phyloP scores from a whole-genome alignment of 2,888 invertebrate species.

The Chrysotoxum bicinctum region DNA sequence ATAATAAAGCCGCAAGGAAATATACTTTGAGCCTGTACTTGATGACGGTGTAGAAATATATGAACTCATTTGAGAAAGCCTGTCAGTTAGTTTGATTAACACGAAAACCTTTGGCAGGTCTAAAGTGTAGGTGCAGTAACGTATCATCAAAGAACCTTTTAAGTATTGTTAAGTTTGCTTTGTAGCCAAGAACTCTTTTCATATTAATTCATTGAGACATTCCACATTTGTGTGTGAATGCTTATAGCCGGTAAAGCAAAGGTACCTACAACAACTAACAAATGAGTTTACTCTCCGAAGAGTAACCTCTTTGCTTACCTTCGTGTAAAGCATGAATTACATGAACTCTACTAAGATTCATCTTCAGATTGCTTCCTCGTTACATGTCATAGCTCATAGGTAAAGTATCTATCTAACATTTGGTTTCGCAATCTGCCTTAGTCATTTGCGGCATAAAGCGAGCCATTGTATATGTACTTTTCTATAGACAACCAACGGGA shows the following conservation, averaged over 20 bases:
- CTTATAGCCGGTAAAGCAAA: not conserved
- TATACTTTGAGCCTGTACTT: not conserved
- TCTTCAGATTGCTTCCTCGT: slow-evolving; percentile 50
- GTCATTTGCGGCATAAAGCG: slow-evolving; percentile 32
- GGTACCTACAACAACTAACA: slow-evolving; percentile 1
- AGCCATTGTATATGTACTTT: slow-evolving; percentile 36
- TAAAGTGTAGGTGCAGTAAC: not conserved
- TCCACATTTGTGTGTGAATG: slow-evolving; percentile 2
- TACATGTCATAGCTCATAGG: slow-evolving; percentile 31
- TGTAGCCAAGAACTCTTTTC: slow-evolving; percentile 26
- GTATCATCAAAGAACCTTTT: slow-evolving; percentile 30
- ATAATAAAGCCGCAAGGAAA: not conserved
- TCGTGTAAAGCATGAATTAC: slow-evolving; percentile 49
- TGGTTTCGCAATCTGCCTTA: slow-evolving; percentile 46
- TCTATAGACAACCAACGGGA: not conserved
- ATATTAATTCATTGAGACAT: slow-evolving; percentile 29
- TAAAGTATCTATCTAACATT: slow-evolving; percentile 28
- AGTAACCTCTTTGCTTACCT: not conserved
- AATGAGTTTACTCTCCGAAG: slow-evolving; percentile 43
- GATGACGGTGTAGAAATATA: not conserved
- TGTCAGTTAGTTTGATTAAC: slow-evolving; percentile 31
- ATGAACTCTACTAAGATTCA: slow-evolving; percentile 53
- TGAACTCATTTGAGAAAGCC: slow-evolving; percentile 10
- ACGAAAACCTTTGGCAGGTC: slow-evolving; percentile 4
- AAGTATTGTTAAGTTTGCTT: slow-evolving; percentile 42